Base-by-base conservation (phyloP, 2,888 invertebrate species). In the Flabesymbios commensalis region DNA sequence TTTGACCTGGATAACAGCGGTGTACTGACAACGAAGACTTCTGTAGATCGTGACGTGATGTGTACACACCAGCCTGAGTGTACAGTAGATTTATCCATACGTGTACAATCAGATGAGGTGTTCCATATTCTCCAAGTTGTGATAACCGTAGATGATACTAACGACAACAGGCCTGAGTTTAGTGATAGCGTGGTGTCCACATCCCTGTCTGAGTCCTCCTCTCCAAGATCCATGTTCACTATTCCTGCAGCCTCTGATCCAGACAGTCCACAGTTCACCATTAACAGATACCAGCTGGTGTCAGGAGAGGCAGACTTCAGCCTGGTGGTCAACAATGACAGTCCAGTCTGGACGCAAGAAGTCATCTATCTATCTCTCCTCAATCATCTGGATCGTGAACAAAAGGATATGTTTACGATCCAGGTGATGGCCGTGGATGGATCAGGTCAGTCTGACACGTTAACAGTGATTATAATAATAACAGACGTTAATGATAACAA, bases 351-450 rank as follows among this genome's bases (percentile, higher is more conserved):
- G n/a, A n/a, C n/a, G n/a, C n/a, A n/a, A n/a, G n/a, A n/a, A n/a
- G n/a, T n/a, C n/a, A n/a, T n/a, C n/a, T n/a, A n/a, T n/a, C n/a
- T n/a, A n/a, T n/a, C n/a, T n/a, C n/a, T n/a, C n/a, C n/a, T n/a
- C n/a, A 19, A n/a, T 4, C 19, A 28, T n/a, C 29, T 55, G 29
- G 55, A 55, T 22, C 19, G 55, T n/a, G 55, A 55, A 24, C 7
- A 26, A 14, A 5, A 22, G 22, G 43, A 55, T 43, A 7, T 17
- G 10, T 24, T 14, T 28, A 14, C 10, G 22, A 19, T 55, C 7
- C 42, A 19, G 5, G 22, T 55, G 22, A 10, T 5, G 17, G 94
- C 94, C 2, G 90, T 88, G 45, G 95, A 96, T 80, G 93, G 93
- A 0, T 93, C 90, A 0, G 93, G 92, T 1, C n/a, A n/a, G n/a